These are phyloP conservation scores for Lytechinus pictus DNA, from an alignment of 35 echinoderm and acorn worm species.

Conservation along the genomic window DNA sequence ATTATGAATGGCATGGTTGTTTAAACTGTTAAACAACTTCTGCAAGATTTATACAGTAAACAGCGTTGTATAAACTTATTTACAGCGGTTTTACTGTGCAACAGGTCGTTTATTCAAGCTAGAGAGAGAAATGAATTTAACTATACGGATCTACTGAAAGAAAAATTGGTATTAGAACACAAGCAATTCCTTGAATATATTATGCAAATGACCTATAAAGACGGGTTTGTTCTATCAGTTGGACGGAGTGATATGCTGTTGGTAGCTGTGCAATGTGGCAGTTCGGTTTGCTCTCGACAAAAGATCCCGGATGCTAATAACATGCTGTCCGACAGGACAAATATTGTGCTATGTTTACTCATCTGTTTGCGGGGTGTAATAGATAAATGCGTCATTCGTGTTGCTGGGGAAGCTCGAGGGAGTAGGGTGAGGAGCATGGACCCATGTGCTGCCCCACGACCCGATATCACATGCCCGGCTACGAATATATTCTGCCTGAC, in stretches of 20 bases:
- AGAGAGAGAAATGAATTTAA: no score
- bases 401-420: not conserved
- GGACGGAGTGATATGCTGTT: not conserved
- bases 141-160: no score
- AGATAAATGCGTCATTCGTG: conserved; percentile 7
- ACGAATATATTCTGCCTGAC: no score
- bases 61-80: no score
- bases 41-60: no score
- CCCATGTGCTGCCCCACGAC: no score
- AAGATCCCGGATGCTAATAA: not conserved
- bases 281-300: not conserved
- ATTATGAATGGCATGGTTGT: no score
- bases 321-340: not conserved
- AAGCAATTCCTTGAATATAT: not conserved
- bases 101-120: no score
- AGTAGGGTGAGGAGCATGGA: not conserved
- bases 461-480: no score
- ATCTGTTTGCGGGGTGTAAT: not conserved
- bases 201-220: not conserved
- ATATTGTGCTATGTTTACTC: not conserved
- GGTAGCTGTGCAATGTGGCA: not conserved
- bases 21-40: no score
- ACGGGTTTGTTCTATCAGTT: not conserved
- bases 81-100: no score
- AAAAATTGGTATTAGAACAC: no score